Evolutionary conservation across 2,888 invertebrate genomes (phyloP).

Genomic region (Sinohyriopsis cumingii): DNA sequence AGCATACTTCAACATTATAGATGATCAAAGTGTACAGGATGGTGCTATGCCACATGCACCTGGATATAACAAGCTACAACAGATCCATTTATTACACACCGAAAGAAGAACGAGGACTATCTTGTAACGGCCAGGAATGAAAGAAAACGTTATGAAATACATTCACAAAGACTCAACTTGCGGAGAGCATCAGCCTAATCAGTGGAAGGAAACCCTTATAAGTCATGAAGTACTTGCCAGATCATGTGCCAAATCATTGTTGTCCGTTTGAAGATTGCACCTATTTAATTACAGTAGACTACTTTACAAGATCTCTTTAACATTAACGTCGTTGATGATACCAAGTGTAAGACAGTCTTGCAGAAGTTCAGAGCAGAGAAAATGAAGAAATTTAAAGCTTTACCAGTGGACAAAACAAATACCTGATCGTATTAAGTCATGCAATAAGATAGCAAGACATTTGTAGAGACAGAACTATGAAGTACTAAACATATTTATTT

Average conservation of each 20-base stretch:
- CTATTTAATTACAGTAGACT: conserved; percentile 14
- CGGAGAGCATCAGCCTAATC: too few species aligned
- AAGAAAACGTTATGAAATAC: too few species aligned
- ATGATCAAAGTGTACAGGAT: conserved; percentile 19
- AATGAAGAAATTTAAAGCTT: too few species aligned
- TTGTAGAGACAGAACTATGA: too few species aligned
- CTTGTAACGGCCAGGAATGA: conserved; percentile 10
- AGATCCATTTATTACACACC: conserved; percentile 2
- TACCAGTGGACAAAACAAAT: background rate
- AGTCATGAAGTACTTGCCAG: conserved; percentile 5
- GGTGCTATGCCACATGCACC: conserved; percentile 5
- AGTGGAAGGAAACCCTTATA: background rate
- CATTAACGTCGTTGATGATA: background rate
- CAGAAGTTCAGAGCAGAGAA: background rate
- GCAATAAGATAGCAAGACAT: background rate
- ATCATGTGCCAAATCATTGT: conserved; percentile 10
- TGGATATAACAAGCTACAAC: conserved; percentile 1
- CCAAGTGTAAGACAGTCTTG: background rate
- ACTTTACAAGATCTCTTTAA: conserved; percentile 7
- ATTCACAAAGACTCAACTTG: too few species aligned
- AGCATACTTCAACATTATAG: conserved; percentile 23
- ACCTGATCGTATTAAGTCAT: background rate
- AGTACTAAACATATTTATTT: too few species aligned
- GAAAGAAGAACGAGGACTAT: conserved; percentile 3
- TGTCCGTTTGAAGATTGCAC: conserved; percentile 3